phyloP scores from a whole-genome alignment of 2,888 invertebrate genomes.

The Clepsis dumicolana region DNA sequence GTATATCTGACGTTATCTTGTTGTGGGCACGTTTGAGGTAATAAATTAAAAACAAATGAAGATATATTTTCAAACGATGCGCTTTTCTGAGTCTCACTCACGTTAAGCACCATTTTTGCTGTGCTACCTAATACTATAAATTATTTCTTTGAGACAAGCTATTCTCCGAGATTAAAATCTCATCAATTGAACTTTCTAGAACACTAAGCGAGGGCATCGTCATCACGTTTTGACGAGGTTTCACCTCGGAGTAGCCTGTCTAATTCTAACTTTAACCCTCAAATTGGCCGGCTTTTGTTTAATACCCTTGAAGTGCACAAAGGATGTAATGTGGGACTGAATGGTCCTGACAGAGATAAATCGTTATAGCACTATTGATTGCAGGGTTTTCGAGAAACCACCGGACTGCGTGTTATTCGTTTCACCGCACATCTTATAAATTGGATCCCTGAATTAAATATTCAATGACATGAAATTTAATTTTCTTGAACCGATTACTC shows the following conservation, averaged over 20 bases:
- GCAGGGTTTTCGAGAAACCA: neutral
- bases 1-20: too few relatives aligned
- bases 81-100: neutral
- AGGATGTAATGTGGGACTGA: slow-evolving; percentile 36
- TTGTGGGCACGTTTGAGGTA: too few relatives aligned
- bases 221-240: slow-evolving; percentile 24
- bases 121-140: neutral
- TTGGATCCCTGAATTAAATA: neutral
- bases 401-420: neutral
- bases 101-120: neutral
- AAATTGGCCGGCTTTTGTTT: slow-evolving; percentile 23
- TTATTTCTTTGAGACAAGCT: neutral
- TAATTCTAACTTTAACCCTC: slow-evolving; percentile 37
- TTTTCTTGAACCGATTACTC: neutral
- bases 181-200: slow-evolving; percentile 20
- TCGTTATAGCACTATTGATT: slow-evolving; percentile 24
- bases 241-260: slow-evolving; percentile 25
- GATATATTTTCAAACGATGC: too few relatives aligned
- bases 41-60: too few relatives aligned
- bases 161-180: slow-evolving; percentile 3
- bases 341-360: slow-evolving; percentile 29
- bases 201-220: slow-evolving; percentile 30
- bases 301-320: slow-evolving; percentile 43
- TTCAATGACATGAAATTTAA: neutral
- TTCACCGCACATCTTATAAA: slow-evolving; percentile 5